phyloP scores from a whole-genome alignment of 2,797 vertebrate genomes.

The Telmatherina bonti region DNA sequence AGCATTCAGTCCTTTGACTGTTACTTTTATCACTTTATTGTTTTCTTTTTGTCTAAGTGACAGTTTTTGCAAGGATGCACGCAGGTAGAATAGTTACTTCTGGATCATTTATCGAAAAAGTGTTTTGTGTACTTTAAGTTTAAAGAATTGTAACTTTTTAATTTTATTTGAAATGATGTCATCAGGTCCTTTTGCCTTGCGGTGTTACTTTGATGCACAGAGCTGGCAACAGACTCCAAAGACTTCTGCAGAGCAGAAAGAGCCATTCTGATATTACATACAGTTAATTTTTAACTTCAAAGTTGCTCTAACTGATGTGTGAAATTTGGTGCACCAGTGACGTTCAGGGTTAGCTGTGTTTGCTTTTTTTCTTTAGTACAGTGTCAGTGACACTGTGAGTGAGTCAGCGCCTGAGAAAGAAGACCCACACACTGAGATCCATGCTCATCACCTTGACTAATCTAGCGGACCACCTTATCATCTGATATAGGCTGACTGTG shows the following conservation, averaged over 20 bases:
- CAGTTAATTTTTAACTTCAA: slow-evolving; percentile 69
- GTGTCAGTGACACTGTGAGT: slow-evolving; percentile 24
- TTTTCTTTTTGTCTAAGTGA: not conserved
- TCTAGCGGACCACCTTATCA: not conserved
- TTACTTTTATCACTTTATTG: slow-evolving; percentile 1
- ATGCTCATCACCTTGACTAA: not conserved
- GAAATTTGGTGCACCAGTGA: slow-evolving; percentile 73
- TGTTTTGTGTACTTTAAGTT: not conserved
- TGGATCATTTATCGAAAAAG: not conserved
- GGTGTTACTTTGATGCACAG: not conserved
- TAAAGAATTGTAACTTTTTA: not conserved
- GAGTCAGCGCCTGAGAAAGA: too few species aligned
- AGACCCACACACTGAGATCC: slow-evolving; percentile 9
- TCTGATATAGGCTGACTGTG: not conserved
- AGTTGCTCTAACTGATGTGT: slow-evolving; percentile 66
- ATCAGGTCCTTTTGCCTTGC: too few species aligned
- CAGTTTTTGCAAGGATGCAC: not conserved
- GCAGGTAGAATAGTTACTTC: not conserved
- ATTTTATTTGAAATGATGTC: not conserved
- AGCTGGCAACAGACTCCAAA: slow-evolving; percentile 19
- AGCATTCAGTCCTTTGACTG: not conserved
- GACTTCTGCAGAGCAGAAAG: slow-evolving; percentile 9
- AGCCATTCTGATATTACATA: slow-evolving; percentile 51
- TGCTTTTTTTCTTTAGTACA: slow-evolving; percentile 33
- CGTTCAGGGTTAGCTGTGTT: slow-evolving; percentile 47